Conservation (phyloP, 2,888 invertebrate genomes). For the Psylliodes chrysocephalus region DNA sequence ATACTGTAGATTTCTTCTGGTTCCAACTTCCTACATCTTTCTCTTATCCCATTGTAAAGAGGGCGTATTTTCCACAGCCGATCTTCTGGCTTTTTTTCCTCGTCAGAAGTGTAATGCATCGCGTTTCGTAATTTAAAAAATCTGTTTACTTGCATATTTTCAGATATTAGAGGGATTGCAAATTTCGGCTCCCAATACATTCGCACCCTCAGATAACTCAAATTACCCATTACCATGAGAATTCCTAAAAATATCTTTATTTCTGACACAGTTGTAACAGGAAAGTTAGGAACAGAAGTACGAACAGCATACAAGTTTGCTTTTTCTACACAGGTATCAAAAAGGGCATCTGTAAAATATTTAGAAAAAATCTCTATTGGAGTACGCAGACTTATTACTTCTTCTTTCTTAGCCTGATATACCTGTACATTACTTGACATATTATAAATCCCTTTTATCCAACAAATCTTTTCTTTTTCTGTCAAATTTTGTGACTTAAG, state of each 20-base stretch:
- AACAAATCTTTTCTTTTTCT: too few species aligned
- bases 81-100: neutral
- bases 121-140: too few species aligned
- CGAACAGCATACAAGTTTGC: neutral
- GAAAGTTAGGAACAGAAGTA: neutral
- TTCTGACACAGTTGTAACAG: constrained; percentile 1
- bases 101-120: too few species aligned
- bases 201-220: neutral
- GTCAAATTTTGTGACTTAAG: too few species aligned
- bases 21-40: neutral
- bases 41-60: neutral
- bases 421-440: too few species aligned
- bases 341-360: neutral
- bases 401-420: too few species aligned
- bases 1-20: constrained; percentile 13
- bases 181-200: constrained; percentile 6
- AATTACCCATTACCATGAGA: neutral
- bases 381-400: too few species aligned
- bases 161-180: neutral
- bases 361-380: too few species aligned
- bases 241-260: neutral
- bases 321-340: neutral
- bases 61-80: neutral
- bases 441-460: too few species aligned
- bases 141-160: too few species aligned